Conservation (phyloP, 2,888 invertebrate genomes). For the Lasioglossum malachurum region DNA sequence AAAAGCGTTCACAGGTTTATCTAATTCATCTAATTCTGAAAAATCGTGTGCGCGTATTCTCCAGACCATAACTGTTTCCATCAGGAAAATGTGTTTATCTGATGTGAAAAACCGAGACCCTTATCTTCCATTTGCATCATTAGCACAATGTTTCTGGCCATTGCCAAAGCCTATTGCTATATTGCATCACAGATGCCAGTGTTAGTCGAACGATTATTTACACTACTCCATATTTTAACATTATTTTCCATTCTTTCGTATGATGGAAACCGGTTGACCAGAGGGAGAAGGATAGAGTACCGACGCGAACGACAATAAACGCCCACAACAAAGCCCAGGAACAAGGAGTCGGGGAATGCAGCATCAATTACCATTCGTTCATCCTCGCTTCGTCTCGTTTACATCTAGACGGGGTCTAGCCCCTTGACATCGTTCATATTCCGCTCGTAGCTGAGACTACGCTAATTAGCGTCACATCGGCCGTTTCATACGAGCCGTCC, state of each 20-base stretch:
- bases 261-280: neutral
- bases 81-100: no score
- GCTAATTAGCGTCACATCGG: slow-evolving; percentile 32
- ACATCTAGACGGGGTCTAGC: neutral
- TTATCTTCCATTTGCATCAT: no score
- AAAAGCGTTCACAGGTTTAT: no score
- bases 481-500: slow-evolving; percentile 1
- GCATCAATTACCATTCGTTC: neutral
- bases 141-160: no score
- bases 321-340: neutral
- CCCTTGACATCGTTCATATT: neutral
- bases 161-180: no score
- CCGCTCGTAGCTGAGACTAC: neutral
- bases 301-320: neutral
- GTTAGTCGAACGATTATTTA: no score
- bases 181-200: no score
- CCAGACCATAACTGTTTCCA: no score
- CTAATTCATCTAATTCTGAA: no score
- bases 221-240: neutral
- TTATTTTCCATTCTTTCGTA: neutral
- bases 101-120: no score
- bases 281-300: neutral
- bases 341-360: neutral
- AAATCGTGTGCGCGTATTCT: no score
- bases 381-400: neutral